Evolutionary conservation across 2,797 vertebrate genomes (phyloP).

Genomic region (Harpagifer antarcticus): DNA sequence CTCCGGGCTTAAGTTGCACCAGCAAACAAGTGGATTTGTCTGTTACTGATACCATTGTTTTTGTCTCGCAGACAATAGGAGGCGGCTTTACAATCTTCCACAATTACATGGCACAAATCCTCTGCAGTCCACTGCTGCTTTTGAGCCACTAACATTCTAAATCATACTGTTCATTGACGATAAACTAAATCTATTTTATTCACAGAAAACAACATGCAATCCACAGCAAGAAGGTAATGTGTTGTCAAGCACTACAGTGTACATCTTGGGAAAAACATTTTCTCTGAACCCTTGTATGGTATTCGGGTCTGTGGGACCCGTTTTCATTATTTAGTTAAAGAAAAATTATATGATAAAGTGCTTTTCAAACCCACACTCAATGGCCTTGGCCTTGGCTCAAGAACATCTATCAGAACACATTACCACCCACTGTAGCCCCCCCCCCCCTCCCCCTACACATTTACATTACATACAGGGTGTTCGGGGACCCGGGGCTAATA

Average conservation of each 20-base stretch:
- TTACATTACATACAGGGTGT: too few relatives aligned
- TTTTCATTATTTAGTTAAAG: too few relatives aligned
- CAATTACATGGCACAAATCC: constrained; percentile 7
- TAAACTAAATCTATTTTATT: background rate
- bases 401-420: too few relatives aligned
- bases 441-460: too few relatives aligned
- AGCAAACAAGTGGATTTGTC: constrained; percentile 48
- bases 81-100: constrained; percentile 16
- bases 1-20: constrained; percentile 34
- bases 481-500: too few relatives aligned
- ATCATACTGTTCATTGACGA: background rate
- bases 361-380: too few relatives aligned
- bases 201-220: background rate
- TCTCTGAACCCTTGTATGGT: background rate
- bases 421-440: too few relatives aligned
- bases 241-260: background rate
- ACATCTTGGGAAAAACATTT: background rate
- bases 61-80: constrained; percentile 6
- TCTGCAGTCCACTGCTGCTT: background rate
- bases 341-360: too few relatives aligned
- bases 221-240: background rate
- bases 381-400: too few relatives aligned
- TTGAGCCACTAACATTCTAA: background rate
- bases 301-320: too few relatives aligned
- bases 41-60: constrained; percentile 26